These are phyloP conservation scores for Mesorhabditis spiculigera DNA, from an alignment of 2,888 invertebrate genomes.

Conservation along the genomic window DNA sequence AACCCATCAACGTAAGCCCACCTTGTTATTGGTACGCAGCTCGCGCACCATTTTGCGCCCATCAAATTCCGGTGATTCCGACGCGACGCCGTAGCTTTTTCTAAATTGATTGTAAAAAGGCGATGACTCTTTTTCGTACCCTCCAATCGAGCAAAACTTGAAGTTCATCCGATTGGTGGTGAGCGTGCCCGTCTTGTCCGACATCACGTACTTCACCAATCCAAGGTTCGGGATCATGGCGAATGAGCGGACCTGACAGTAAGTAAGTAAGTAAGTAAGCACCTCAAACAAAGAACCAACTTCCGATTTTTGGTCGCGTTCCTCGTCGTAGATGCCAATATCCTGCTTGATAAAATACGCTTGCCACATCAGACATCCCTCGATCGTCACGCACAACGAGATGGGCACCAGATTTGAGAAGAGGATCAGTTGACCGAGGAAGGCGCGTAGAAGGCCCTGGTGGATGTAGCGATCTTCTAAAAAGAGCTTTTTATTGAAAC, in stretches of 20 bases:
- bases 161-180: constrained; percentile 96
- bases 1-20: not conserved
- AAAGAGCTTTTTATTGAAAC: not conserved
- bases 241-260: not conserved
- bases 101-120: not conserved
- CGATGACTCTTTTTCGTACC: not conserved
- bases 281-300: not conserved
- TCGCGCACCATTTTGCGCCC: constrained; percentile 20
- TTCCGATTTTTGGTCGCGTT: not conserved
- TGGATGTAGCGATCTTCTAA: not conserved
- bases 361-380: constrained; percentile 66
- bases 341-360: not conserved
- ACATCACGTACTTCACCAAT: constrained; percentile 77
- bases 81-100: constrained; percentile 14
- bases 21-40: constrained; percentile 12
- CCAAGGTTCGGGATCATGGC: not conserved
- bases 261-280: not conserved
- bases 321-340: constrained; percentile 1
- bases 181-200: constrained; percentile 95
- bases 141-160: constrained; percentile 65
- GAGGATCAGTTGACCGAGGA: constrained; percentile 92
- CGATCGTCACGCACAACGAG: constrained; percentile 93
- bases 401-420: constrained; percentile 94
- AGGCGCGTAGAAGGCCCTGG: constrained; percentile 29
- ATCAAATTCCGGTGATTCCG: constrained; percentile 11